phyloP scores from a whole-genome alignment of 2,113 vertebrate genomes.

The Polypterus senegalus region DNA sequence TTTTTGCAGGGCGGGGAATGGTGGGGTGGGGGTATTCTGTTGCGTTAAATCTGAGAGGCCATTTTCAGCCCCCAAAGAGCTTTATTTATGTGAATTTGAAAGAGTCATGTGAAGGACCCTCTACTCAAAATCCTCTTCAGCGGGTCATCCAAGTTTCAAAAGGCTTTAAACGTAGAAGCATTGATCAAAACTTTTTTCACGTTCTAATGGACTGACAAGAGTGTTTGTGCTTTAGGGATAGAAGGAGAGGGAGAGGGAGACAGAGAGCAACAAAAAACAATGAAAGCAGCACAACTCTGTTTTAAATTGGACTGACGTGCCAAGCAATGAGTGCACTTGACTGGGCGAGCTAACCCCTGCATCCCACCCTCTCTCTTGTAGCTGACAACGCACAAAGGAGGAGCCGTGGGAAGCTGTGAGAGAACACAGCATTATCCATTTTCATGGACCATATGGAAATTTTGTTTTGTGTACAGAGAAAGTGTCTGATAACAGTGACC shows the following conservation, averaged over 20 bases:
- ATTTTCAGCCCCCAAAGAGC: slow-evolving; percentile 93
- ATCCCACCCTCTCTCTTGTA: slow-evolving; percentile 50
- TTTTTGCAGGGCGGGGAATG: too few species aligned
- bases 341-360: slow-evolving; percentile 46
- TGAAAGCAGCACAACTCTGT: slow-evolving; percentile 45
- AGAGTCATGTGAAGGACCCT: slow-evolving; percentile 87
- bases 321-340: slow-evolving; percentile 52
- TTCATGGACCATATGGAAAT: slow-evolving; percentile 99
- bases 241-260: slow-evolving; percentile 12
- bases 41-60: slow-evolving; percentile 85
- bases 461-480: slow-evolving; percentile 81
- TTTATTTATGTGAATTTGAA: slow-evolving; percentile 98
- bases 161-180: slow-evolving; percentile 73
- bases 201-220: slow-evolving; percentile 87
- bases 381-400: slow-evolving; percentile 52
- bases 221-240: slow-evolving; percentile 53
- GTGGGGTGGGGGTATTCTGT: slow-evolving; percentile 54
- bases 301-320: slow-evolving; percentile 63
- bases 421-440: slow-evolving; percentile 66
- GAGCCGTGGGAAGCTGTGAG: slow-evolving; percentile 81
- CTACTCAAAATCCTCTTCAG: slow-evolving; percentile 83
- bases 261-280: slow-evolving; percentile 10
- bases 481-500: slow-evolving; percentile 85
- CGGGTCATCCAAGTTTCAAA: slow-evolving; percentile 82
- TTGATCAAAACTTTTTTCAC: slow-evolving; percentile 89